Evolutionary conservation across 1,140 invertebrate genomes (phyloP).

Genomic region (Acromyrmex heyeri): DNA sequence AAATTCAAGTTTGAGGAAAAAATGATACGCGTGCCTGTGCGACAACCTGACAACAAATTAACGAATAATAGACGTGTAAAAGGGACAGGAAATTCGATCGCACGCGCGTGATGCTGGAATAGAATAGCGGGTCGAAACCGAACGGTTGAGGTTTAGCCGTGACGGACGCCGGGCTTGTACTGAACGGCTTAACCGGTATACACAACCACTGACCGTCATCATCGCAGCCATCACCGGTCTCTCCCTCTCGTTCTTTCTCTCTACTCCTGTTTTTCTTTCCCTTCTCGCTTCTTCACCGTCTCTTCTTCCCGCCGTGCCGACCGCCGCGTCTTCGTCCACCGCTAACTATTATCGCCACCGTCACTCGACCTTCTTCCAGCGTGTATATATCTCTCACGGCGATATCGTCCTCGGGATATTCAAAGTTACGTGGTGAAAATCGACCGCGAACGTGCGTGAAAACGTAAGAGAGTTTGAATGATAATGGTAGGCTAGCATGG

Average conservation of each 20-base stretch:
- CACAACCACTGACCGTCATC: slow-evolving; percentile 76
- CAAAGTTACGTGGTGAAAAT: slow-evolving; percentile 81
- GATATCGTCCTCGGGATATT: slow-evolving; percentile 70
- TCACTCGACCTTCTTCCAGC: slow-evolving; percentile 79
- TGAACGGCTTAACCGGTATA: slow-evolving; percentile 81
- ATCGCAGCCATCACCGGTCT: slow-evolving; percentile 73
- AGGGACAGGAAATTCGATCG: slow-evolving; percentile 37
- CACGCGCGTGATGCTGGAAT: slow-evolving; percentile 2
- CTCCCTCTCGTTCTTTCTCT: slow-evolving; percentile 70
- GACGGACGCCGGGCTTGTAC: slow-evolving; percentile 81
- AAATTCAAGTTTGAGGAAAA: neutral
- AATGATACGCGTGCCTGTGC: neutral
- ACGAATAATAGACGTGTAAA: neutral
- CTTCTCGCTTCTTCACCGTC: slow-evolving; percentile 33
- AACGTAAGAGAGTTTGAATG: neutral
- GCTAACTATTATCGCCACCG: slow-evolving; percentile 75
- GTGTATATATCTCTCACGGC: slow-evolving; percentile 53
- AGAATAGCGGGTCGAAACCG: slow-evolving; percentile 51
- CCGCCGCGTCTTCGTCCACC: slow-evolving; percentile 65
- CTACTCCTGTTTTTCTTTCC: slow-evolving; percentile 56
- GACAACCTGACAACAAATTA: neutral
- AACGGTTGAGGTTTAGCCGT: slow-evolving; percentile 77
- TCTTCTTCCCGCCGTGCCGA: slow-evolving; percentile 39
- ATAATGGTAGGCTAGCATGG: neutral
- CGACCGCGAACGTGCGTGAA: slow-evolving; percentile 45